phyloP scores from a whole-genome alignment of 92 coral and sea anemone species.

The Nematostella vectensis region DNA sequence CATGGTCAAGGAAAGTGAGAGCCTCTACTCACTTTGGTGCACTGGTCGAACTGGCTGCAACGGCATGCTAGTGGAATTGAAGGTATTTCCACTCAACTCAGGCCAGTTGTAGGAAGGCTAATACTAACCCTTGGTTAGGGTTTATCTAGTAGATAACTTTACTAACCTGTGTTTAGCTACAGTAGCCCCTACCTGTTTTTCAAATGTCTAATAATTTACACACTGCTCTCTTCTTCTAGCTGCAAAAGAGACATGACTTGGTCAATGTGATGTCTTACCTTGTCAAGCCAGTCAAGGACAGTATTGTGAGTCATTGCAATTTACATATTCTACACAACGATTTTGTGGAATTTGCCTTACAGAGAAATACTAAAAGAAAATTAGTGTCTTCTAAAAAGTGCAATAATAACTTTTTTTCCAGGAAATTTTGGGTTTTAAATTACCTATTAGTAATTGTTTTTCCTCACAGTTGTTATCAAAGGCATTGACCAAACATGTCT shows the following conservation, averaged over 20 bases:
- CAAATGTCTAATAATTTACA: no score
- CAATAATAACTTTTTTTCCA: no score
- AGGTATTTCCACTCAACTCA: slow-evolving; percentile 67
- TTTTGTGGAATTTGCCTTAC: not conserved
- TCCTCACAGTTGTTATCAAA: no score
- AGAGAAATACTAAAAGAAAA: not conserved
- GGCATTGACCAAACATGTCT: no score
- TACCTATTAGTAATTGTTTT: no score
- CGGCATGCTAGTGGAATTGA: slow-evolving; percentile 85
- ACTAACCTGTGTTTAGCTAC: no score
- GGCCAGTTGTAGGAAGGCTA: not conserved
- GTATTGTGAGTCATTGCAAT: slow-evolving; percentile 56
- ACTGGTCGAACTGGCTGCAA: slow-evolving; percentile 96
- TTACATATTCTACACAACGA: not conserved
- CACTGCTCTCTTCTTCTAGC: no score
- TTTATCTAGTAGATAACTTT: no score
- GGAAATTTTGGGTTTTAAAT: no score
- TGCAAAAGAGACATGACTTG: slow-evolving; percentile 93
- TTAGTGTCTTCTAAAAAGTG: no score
- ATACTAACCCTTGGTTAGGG: no score
- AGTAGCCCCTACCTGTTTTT: no score
- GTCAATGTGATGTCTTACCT: slow-evolving; percentile 95
- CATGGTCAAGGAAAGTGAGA: slow-evolving; percentile 94
- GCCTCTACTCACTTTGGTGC: slow-evolving; percentile 92
- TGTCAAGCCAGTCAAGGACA: slow-evolving; percentile 93